A percentile compares a stretch with the other conserved stretches of the same genome.
phyloP scores from a whole-genome alignment of 2,797 vertebrate species.

The Acipenser oxyrinchus region DNA sequence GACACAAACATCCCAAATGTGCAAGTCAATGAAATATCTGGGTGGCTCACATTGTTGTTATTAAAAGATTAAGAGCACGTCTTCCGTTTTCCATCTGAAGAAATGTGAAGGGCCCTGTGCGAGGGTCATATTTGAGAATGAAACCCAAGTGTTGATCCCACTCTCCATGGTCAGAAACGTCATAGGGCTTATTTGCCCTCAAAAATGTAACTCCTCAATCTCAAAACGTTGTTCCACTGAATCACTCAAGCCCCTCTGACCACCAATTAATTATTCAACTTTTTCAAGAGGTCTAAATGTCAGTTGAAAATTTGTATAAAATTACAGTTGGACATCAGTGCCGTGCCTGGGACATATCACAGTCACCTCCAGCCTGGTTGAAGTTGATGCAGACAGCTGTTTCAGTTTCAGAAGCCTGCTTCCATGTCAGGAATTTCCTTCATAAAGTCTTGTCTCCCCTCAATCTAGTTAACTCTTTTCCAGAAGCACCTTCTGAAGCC shows the following conservation, averaged over 20 bases:
- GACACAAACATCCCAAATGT: neutral
- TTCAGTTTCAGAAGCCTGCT: neutral
- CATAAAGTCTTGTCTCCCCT: neutral
- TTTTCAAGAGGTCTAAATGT: conserved; percentile 2
- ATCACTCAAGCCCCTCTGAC: conserved; percentile 1
- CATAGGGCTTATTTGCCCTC: neutral
- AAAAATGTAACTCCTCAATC: conserved; percentile 1
- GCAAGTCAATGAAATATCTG: neutral
- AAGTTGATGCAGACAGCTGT: neutral
- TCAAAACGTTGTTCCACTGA: neutral
- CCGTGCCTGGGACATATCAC: conserved; percentile 1
- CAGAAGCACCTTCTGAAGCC: too few relatives aligned
- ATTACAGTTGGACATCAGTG: conserved; percentile 4
- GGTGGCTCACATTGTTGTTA: neutral
- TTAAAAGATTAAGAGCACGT: neutral
- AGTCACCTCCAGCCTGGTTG: neutral
- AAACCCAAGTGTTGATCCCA: neutral
- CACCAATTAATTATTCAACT: conserved; percentile 1
- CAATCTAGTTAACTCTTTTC: too few relatives aligned
- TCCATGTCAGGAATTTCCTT: neutral
- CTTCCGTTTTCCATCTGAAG: neutral
- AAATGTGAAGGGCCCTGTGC: neutral
- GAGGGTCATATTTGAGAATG: neutral
- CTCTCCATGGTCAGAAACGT: neutral
- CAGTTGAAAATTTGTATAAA: conserved; percentile 4